Evolutionary conservation across 1,140 invertebrate species (phyloP).

Genomic region (Neelides sp.): DNA sequence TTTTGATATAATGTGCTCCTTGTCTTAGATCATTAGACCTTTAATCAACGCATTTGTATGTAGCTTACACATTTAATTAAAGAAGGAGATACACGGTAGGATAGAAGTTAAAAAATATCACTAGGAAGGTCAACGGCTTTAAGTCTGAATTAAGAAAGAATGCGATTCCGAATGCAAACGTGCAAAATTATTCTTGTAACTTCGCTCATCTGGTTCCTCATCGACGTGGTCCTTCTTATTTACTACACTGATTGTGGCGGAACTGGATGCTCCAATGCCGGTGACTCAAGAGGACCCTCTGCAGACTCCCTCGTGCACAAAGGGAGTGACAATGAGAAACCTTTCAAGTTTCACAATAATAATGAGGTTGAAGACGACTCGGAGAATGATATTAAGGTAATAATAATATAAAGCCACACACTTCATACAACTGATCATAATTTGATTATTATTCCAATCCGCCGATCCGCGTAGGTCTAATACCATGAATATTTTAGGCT

Average conservation of each 20-base stretch:
- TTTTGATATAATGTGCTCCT: no score
- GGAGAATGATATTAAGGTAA: conserved; percentile 5
- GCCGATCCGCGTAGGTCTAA: no score
- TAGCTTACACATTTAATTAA: no score
- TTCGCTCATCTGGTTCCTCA: conserved; percentile 86
- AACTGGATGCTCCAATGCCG: conserved; percentile 32
- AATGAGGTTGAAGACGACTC: conserved; percentile 10
- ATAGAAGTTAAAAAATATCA: no score
- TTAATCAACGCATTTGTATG: no score
- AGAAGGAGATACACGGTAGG: no score
- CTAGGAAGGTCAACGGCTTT: no score
- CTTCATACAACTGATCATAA: no score
- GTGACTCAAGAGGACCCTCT: conserved; percentile 19
- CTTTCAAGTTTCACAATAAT: neutral
- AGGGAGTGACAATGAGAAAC: conserved; percentile 21
- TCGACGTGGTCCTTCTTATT: conserved; percentile 81
- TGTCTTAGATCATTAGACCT: no score
- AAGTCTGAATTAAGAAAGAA: conserved; percentile 21
- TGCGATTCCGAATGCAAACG: conserved; percentile 67
- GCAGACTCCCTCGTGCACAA: conserved; percentile 25
- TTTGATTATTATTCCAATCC: no score
- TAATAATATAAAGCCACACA: no score
- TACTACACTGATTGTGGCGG: conserved; percentile 84
- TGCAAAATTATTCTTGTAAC: conserved; percentile 88
- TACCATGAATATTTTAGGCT: conserved; percentile 3